phyloP scores from a whole-genome alignment of 2,113 vertebrate genomes.

The Quiscalus mexicanus region DNA sequence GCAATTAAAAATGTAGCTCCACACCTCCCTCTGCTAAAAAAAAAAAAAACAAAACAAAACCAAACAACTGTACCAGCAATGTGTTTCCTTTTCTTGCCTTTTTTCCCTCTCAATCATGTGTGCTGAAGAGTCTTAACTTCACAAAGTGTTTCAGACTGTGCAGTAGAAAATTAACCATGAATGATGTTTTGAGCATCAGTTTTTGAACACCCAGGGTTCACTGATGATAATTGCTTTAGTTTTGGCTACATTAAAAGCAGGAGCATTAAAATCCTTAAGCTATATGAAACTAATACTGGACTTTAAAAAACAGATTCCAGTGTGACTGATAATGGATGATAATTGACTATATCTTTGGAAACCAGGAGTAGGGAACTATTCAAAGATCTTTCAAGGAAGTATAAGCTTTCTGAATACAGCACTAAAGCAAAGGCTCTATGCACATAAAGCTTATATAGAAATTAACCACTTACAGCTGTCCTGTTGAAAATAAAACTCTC shows the following conservation, averaged over 20 bases:
- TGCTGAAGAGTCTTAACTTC: background rate
- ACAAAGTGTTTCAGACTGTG: background rate
- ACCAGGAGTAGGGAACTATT: background rate
- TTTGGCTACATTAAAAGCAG: background rate
- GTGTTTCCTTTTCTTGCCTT: background rate
- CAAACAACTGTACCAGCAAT: background rate
- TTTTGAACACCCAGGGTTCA: background rate
- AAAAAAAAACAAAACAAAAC: background rate
- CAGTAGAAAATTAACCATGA: background rate
- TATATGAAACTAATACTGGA: background rate
- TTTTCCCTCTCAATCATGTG: background rate
- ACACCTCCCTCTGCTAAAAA: background rate
- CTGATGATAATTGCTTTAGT: background rate
- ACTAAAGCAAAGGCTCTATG: background rate
- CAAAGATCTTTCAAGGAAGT: background rate
- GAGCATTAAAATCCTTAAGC: background rate
- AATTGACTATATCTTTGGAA: background rate
- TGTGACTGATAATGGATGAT: background rate
- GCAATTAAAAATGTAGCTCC: background rate
- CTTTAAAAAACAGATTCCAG: background rate
- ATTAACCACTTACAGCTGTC: background rate
- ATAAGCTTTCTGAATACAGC: background rate
- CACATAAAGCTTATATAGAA: background rate
- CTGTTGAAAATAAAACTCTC: background rate
- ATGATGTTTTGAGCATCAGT: background rate